Evolutionary conservation across 2,797 vertebrate genomes (phyloP).

Genomic region (Heterohyrax brucei): DNA sequence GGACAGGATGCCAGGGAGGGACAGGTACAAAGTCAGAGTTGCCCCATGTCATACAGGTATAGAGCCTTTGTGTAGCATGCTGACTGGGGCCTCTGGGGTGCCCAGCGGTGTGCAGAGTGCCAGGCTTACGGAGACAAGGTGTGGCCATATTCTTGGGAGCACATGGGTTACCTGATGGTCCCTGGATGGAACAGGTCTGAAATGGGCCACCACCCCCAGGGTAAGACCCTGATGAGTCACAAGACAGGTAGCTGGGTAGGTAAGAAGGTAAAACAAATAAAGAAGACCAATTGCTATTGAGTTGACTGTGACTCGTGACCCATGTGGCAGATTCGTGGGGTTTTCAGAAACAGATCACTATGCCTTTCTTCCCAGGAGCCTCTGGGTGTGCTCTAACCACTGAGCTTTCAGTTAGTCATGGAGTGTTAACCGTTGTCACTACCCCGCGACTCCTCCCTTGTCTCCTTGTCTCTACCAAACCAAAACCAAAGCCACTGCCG

Average conservation of each 20-base stretch:
- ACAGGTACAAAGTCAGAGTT: rapidly evolving
- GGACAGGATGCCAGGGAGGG: not conserved
- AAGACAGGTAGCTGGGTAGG: not conserved
- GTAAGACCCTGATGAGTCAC: not conserved
- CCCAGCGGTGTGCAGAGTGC: not conserved
- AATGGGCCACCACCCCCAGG: not conserved
- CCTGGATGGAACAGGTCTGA: not conserved
- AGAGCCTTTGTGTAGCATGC: not conserved
- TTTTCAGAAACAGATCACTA: not conserved
- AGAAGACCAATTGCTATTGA: not conserved
- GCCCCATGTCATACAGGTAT: rapidly evolving
- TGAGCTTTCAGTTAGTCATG: not conserved
- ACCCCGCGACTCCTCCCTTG: too few relatives aligned
- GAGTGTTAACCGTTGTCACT: too few relatives aligned
- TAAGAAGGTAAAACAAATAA: not conserved
- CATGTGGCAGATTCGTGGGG: not conserved
- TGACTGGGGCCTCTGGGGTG: rapidly evolving
- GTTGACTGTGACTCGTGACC: not conserved
- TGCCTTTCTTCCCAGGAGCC: not conserved
- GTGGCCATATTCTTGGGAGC: not conserved
- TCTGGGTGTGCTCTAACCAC: not conserved
- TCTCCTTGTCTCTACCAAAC: too few relatives aligned
- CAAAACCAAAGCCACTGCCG: too few relatives aligned
- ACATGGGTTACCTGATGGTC: too few relatives aligned
- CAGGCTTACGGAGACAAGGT: not conserved